Evolutionary conservation across 2,888 invertebrate species (phyloP).

Genomic region (Trichopria drosophilae): DNA sequence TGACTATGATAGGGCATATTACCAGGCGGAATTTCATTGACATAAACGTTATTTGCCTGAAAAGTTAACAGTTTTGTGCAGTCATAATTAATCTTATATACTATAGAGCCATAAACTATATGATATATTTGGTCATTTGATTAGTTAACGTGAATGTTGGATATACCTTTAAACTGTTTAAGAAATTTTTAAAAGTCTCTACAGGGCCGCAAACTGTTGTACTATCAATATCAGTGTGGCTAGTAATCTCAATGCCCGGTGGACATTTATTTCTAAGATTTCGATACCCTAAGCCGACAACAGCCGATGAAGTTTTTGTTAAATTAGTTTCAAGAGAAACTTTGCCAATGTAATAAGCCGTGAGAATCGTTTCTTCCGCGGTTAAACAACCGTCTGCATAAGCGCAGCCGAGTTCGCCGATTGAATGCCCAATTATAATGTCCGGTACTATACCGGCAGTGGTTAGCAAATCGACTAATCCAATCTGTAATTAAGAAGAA

Average conservation of each 20-base stretch:
- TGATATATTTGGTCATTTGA: too few species aligned
- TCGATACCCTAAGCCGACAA: slow-evolving; percentile 71
- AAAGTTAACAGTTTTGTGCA: slow-evolving; percentile 4
- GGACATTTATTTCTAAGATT: slow-evolving; percentile 70
- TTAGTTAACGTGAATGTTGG: too few species aligned
- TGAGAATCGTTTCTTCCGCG: slow-evolving; percentile 49
- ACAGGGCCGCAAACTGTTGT: slow-evolving; percentile 87
- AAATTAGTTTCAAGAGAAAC: slow-evolving; percentile 47
- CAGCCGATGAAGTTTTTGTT: slow-evolving; percentile 84
- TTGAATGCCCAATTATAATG: slow-evolving; percentile 84
- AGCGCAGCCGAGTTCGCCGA: slow-evolving; percentile 92
- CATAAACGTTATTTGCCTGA: slow-evolving; percentile 74
- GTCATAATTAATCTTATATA: not conserved
- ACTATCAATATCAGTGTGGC: slow-evolving; percentile 84
- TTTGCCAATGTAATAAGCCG: slow-evolving; percentile 48
- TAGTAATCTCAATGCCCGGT: slow-evolving; percentile 79
- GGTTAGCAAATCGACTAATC: slow-evolving; percentile 67
- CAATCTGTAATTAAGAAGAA: slow-evolving; percentile 57
- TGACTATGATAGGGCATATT: slow-evolving; percentile 89
- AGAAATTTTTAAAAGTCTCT: slow-evolving; percentile 68
- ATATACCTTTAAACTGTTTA: slow-evolving; percentile 62
- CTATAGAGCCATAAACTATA: not conserved
- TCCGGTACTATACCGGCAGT: slow-evolving; percentile 69
- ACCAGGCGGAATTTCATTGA: slow-evolving; percentile 80
- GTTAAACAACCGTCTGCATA: slow-evolving; percentile 93